phyloP scores from a whole-genome alignment of 2,113 vertebrate species.

The Antechinus stuartii region DNA sequence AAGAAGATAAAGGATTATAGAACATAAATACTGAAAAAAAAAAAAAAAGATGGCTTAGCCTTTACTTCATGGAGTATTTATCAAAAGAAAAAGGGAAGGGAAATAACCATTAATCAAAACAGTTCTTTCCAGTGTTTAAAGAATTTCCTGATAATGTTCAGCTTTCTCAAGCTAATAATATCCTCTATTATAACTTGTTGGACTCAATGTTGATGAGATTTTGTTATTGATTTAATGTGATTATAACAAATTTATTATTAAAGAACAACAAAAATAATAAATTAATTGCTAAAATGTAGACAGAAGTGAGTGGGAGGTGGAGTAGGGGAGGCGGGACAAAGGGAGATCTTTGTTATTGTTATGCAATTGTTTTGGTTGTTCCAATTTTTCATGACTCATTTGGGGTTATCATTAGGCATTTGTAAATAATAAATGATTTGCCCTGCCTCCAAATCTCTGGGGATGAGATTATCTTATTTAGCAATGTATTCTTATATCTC shows the following conservation, averaged over 20 bases:
- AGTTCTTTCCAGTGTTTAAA: background rate
- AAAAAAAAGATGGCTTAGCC: background rate
- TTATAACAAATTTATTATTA: background rate
- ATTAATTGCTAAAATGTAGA: background rate
- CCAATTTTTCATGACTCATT: no score
- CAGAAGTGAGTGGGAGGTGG: background rate
- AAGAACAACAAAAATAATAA: background rate
- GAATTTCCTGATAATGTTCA: background rate
- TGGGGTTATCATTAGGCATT: background rate
- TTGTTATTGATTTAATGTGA: background rate
- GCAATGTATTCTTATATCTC: background rate
- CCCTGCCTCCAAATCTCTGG: background rate
- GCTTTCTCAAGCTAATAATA: background rate
- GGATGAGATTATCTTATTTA: background rate
- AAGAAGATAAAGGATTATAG: conserved; percentile 57
- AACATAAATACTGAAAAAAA: conserved; percentile 28
- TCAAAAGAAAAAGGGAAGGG: background rate
- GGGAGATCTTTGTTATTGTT: background rate
- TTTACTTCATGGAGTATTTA: background rate
- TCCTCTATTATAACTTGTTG: background rate
- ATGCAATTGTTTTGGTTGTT: no score
- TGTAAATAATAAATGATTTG: background rate
- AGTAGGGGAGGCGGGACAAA: background rate
- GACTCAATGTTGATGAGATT: background rate
- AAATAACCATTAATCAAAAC: background rate